Evolutionary conservation across 2,888 invertebrate species (phyloP), one percentile per base, ranked within the genome.

Genomic region (Luperina nickerlii): DNA sequence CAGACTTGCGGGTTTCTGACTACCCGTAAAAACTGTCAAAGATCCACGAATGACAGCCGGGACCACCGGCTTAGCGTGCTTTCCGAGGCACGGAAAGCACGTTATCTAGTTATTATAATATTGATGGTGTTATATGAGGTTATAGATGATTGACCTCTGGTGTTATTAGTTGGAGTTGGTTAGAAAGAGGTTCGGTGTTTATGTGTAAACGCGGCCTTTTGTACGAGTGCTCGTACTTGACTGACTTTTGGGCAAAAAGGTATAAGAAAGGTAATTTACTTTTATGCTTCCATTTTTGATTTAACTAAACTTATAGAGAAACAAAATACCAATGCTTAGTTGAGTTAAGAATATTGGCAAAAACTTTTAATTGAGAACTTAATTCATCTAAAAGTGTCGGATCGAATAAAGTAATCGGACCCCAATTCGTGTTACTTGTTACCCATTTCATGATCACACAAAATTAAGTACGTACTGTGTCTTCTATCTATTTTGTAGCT

Each of bases 101-200:
- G 1, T 32, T 65, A 60, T 42, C 24, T 32, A 9, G 51, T 84
- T 32, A 74, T 83, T 74, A 82, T 78, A 62, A 32, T 74, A 57
- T 42, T 66, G 8, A 57, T 57, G 57, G n/a, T 20, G 42, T 65
- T 65, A 1, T 45, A 4, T 48, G 15, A 76, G 27, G 27, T 69
- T 57, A 48, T 9, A 72, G 20, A 42, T 60, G 27, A 20, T n/a
- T 60, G 4, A n/a, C 32, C 42, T n/a, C 2, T 27, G 13, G 3
- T 8, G 42, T n/a, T 18, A 57, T 20, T 68, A 48, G 20, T 32
- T 48, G 20, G 27, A 27, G 8, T 68, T 27, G 20, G 18, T n/a
- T 11, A 48, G 0, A 6, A 5, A 27, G 20, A 68, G 68, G 18
- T 63, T 8, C 8, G 32, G 27, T 63, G 62, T 15, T 15, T 62